Base-by-base conservation (phyloP, 2,888 invertebrate species). In the Cataglyphis rosenhaueri region DNA sequence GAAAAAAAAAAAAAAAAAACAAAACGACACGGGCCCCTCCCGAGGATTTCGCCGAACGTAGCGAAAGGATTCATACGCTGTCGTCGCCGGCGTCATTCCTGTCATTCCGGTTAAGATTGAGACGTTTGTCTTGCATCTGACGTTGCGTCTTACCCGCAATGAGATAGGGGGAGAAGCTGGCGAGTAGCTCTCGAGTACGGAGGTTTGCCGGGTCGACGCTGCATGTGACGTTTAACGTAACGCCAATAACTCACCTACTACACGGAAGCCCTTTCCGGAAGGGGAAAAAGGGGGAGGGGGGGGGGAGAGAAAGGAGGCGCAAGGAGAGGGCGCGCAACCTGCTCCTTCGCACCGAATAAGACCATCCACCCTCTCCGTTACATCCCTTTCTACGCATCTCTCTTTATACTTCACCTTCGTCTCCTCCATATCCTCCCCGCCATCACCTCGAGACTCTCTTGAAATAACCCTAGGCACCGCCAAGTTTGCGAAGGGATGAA, bases 171-270 rank as follows among this genome's bases (percentile, higher is more conserved):
- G 55, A 18, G 76, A 84, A 86, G 84, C 76, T 66, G 84, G 74
- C 41, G 81, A 65, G 82, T 68, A 82, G 52, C 85, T 85, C 84
- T 86, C 88, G 83, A 87, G 86, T 48, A n/a, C 73, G 85, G 71
- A 84, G 85, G 85, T 87, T 87, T 83, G 84, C 87, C 87, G 68
- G 78, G 78, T 84, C 78, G 81, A 83, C 73, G 73, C 92, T 92
- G 92, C 90, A 87, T 86, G 87, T 91, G 92, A 92, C 92, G 91
- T 92, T 84, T 91, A 92, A 92, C 89, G 92, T 91, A 92, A 91
- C 89, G 90, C 92, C 92, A 91, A 92, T 92, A 92, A 92, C 89
- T 92, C 90, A 92, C 89, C 90, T 88, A 85, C 83, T 73, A 79
- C 85, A 82, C 78, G 62, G 79, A 81, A 75, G 61, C 74, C 82